These are phyloP conservation scores for Tor tambroides DNA, from an alignment of 2,113 vertebrate species.

Conservation along the genomic window DNA sequence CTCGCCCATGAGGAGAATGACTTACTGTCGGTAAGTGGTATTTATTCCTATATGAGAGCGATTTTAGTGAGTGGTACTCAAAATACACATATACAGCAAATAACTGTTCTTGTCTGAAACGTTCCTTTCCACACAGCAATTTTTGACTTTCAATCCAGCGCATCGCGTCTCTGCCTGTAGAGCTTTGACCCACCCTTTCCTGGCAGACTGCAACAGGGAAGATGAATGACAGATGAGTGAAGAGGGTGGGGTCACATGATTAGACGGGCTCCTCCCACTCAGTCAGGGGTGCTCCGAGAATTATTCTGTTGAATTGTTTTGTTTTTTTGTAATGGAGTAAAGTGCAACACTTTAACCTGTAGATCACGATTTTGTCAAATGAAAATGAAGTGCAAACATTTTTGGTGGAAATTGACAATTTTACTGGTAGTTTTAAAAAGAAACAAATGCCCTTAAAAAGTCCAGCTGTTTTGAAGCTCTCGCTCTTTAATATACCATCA, in stretches of 20 bases:
- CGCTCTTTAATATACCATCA: neutral
- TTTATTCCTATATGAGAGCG: neutral
- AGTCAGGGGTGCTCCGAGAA: neutral
- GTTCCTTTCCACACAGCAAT: conserved; percentile 67
- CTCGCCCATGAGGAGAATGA: conserved; percentile 65
- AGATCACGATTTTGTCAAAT: neutral
- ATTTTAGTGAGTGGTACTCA: neutral
- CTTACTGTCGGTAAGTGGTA: conserved; percentile 70
- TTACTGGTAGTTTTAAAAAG: neutral
- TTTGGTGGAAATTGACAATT: neutral
- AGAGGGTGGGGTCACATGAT: neutral
- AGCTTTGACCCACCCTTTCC: conserved; percentile 74
- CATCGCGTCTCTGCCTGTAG: conserved; percentile 72
- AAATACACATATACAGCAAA: neutral
- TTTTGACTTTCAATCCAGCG: conserved; percentile 72
- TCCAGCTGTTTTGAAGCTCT: neutral
- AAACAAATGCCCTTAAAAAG: neutral
- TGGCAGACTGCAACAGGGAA: conserved; percentile 60
- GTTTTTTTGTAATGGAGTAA: neutral
- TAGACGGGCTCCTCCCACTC: neutral
- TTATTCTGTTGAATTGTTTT: neutral
- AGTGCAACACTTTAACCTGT: neutral
- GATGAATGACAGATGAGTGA: neutral
- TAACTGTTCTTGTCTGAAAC: neutral
- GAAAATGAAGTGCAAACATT: neutral